A percentile compares a stretch with the other conserved stretches of the same genome.
These are phyloP conservation scores for Coranthus polyacanthus DNA, from an alignment of 2,797 vertebrate species.

Conservation along the genomic window DNA sequence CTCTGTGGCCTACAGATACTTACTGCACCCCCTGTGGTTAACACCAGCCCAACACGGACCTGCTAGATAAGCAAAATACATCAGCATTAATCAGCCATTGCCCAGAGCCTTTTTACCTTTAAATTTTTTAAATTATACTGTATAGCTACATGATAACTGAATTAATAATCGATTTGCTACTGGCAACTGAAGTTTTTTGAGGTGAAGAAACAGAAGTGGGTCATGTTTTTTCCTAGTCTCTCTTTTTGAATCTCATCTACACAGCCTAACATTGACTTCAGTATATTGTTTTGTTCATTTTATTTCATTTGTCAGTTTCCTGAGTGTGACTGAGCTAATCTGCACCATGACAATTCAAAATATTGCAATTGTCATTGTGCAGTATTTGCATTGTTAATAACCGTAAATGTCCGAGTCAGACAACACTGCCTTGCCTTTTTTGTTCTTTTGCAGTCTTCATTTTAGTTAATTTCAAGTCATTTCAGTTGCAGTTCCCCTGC, in stretches of 20 bases:
- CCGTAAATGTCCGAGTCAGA: too few relatives aligned
- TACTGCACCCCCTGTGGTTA: conserved; percentile 48
- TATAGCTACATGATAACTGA: conserved; percentile 25
- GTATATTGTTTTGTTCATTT: too few relatives aligned
- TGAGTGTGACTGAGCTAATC: too few relatives aligned
- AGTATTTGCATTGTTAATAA: too few relatives aligned
- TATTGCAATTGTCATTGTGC: too few relatives aligned
- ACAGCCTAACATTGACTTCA: background rate
- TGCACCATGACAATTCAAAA: too few relatives aligned
- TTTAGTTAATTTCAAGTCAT: too few relatives aligned
- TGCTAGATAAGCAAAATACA: conserved; percentile 66
- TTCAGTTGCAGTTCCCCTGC: too few relatives aligned
- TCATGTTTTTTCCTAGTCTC: conserved; percentile 7
- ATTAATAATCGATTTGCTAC: conserved; percentile 39
- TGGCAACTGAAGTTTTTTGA: conserved; percentile 11
- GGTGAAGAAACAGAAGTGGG: conserved; percentile 24
- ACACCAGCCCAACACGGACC: conserved; percentile 45
- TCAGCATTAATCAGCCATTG: conserved; percentile 61
- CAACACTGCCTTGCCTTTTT: too few relatives aligned
- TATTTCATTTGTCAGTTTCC: too few relatives aligned
- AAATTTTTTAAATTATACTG: conserved; percentile 35
- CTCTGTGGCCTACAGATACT: conserved; percentile 42
- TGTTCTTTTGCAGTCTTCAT: too few relatives aligned
- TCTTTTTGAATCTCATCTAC: background rate
- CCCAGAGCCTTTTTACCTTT: conserved; percentile 55